phyloP scores from a whole-genome alignment of 2,888 invertebrate species.

The Sarcophaga caerulescens region DNA sequence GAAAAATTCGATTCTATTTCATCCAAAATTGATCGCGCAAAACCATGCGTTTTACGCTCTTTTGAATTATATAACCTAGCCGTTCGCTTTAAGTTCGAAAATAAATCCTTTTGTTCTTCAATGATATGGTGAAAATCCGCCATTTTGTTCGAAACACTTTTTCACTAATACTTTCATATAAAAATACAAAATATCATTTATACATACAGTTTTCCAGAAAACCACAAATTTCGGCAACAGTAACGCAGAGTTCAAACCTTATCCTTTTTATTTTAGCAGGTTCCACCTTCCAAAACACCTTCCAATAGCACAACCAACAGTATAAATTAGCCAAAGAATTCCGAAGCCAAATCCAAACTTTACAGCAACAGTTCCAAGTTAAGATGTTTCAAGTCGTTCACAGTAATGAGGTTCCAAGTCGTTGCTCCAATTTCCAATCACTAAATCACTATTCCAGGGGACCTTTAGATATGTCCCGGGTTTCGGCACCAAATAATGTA shows the following conservation, averaged over 20 bases:
- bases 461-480: too few species aligned
- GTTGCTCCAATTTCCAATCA: too few species aligned
- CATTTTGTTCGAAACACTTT: background rate
- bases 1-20: slow-evolving; percentile 16
- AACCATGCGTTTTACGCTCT: slow-evolving; percentile 12
- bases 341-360: too few species aligned
- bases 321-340: too few species aligned
- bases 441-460: too few species aligned
- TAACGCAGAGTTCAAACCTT: slow-evolving; percentile 22
- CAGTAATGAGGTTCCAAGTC: too few species aligned
- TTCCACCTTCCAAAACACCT: background rate
- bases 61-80: slow-evolving; percentile 14
- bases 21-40: background rate
- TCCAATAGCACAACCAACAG: too few species aligned
- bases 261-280: background rate
- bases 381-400: too few species aligned
- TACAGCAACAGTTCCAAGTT: too few species aligned
- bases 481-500: too few species aligned
- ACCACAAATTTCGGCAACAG: slow-evolving; percentile 14
- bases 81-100: background rate
- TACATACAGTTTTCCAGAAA: slow-evolving; percentile 19
- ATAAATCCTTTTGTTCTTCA: too few species aligned
- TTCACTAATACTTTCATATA: background rate
- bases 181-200: background rate
- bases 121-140: background rate